phyloP scores from a whole-genome alignment of 2,113 vertebrate genomes.

The Sminthopsis crassicaudata region DNA sequence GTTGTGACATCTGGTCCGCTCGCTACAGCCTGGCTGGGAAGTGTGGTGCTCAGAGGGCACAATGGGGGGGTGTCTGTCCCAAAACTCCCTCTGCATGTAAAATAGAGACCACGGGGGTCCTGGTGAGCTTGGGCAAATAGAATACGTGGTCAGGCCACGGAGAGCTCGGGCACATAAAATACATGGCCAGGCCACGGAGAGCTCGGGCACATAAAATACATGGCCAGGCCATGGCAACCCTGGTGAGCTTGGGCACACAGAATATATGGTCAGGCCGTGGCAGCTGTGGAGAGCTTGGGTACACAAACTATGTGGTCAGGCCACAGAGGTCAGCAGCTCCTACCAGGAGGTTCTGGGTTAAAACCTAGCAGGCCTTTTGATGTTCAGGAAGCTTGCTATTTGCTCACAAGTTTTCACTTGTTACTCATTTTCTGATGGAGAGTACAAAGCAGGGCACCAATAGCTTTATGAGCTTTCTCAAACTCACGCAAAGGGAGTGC shows the following conservation, averaged over 20 bases:
- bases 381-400: fast-evolving
- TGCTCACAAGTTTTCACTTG: not conserved
- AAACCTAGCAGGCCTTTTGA: not conserved
- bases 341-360: not conserved
- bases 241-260: not conserved
- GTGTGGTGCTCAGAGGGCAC: not conserved
- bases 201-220: not conserved
- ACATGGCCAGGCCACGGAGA: not conserved
- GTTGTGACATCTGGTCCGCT: not conserved
- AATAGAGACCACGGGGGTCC: not conserved
- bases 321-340: not conserved
- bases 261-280: not conserved
- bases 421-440: not conserved
- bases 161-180: not conserved
- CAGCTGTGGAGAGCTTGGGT: not conserved
- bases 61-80: not conserved
- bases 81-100: not conserved
- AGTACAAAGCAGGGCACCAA: not conserved
- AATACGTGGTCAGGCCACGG: not conserved
- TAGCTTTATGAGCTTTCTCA: not conserved
- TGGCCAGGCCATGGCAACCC: not conserved
- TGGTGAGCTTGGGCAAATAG: not conserved
- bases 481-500: not conserved
- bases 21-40: not conserved
- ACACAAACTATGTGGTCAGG: not conserved